Percentiles rank a stretch among this genome's conserved stretches.
These are phyloP conservation scores for Cheilosia soror DNA, from an alignment of 2,888 invertebrate genomes.

Conservation along the genomic window DNA sequence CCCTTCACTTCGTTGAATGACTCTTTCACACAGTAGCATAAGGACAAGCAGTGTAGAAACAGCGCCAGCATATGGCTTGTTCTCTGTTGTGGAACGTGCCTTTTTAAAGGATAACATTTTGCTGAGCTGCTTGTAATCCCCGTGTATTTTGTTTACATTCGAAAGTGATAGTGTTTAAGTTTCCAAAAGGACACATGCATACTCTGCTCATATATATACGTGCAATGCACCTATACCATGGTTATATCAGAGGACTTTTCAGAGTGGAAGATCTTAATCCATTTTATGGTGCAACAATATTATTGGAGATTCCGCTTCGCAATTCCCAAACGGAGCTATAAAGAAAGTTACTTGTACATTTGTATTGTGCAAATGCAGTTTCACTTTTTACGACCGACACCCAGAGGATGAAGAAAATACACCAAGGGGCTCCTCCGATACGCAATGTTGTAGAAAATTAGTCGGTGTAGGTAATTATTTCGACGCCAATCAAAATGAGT, in stretches of 20 bases:
- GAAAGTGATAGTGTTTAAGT: slow-evolving; percentile 70
- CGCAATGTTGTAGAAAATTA: slow-evolving; percentile 57
- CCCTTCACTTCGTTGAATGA: slow-evolving; percentile 9
- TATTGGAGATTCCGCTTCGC: slow-evolving; percentile 50
- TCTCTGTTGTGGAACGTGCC: slow-evolving; percentile 63
- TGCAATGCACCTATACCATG: background rate
- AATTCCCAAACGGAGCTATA: slow-evolving; percentile 22
- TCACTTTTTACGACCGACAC: slow-evolving; percentile 9
- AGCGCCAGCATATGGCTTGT: slow-evolving; percentile 50
- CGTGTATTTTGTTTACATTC: slow-evolving; percentile 72
- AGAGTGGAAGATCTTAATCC: slow-evolving; percentile 66
- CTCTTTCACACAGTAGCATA: slow-evolving; percentile 36
- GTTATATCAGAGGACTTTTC: slow-evolving; percentile 23
- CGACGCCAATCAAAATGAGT: slow-evolving; percentile 44
- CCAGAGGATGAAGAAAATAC: background rate
- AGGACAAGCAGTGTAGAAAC: background rate
- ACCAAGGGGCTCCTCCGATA: slow-evolving; percentile 13
- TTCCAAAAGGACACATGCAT: slow-evolving; percentile 52
- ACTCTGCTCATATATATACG: slow-evolving; percentile 5
- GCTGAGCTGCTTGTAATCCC: slow-evolving; percentile 68
- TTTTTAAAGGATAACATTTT: slow-evolving; percentile 71
- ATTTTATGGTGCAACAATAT: slow-evolving; percentile 59
- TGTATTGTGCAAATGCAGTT: background rate
- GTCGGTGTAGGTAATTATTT: slow-evolving; percentile 52
- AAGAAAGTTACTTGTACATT: slow-evolving; percentile 5